These are phyloP conservation scores for Balearica regulorum DNA, from an alignment of 2,797 vertebrate species.

Conservation along the genomic window DNA sequence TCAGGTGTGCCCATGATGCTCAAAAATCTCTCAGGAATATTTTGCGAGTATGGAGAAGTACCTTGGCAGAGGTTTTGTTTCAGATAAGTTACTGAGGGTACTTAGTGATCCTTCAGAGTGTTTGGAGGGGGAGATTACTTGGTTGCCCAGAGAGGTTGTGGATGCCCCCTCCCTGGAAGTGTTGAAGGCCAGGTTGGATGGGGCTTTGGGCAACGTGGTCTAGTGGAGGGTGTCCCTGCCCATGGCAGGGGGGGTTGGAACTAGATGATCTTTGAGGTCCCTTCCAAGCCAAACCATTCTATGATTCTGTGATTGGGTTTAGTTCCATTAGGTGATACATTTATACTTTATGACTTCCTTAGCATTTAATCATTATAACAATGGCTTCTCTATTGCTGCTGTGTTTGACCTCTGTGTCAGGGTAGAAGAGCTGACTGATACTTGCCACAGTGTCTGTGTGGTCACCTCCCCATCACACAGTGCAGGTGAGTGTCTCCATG, in stretches of 20 bases:
- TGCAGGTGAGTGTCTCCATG: neutral
- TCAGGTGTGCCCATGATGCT: neutral
- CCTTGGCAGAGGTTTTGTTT: neutral
- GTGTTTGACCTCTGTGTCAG: neutral
- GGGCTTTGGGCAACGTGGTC: too few species aligned
- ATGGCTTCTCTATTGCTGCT: neutral
- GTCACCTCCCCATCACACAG: fast-evolving
- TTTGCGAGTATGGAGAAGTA: neutral
- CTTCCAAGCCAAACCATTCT: too few species aligned
- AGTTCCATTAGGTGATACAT: neutral
- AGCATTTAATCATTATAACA: neutral
- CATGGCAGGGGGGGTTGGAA: too few species aligned
- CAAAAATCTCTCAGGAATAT: neutral
- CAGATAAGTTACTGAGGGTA: neutral
- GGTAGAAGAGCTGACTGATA: neutral
- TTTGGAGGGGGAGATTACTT: neutral
- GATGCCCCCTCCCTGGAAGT: too few species aligned
- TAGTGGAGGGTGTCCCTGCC: too few species aligned
- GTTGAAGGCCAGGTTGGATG: too few species aligned
- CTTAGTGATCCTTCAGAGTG: neutral
- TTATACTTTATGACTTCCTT: neutral
- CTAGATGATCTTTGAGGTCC: too few species aligned
- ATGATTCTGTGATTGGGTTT: neutral
- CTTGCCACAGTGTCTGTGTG: neutral
- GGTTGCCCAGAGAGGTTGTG: too few species aligned